Evolutionary conservation across 2,113 vertebrate species (phyloP).

Genomic region (Porphyrio hochstetteri): DNA sequence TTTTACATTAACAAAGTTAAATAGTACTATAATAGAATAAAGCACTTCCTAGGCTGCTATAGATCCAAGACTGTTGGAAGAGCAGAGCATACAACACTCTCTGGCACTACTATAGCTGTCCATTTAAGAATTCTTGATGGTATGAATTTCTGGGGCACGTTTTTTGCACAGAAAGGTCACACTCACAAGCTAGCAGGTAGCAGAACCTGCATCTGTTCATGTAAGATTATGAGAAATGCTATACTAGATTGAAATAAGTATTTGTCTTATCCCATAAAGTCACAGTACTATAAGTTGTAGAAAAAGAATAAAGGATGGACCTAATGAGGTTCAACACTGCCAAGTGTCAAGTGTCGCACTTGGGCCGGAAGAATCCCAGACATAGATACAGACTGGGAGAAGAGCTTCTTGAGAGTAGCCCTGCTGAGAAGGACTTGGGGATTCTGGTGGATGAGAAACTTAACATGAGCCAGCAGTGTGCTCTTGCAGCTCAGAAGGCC

Average conservation of each 20-base stretch:
- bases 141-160: background rate
- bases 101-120: background rate
- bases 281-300: accelerated
- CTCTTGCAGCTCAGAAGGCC: too few relatives aligned
- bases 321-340: too few relatives aligned
- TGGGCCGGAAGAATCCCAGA: too few relatives aligned
- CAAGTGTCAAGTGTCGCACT: too few relatives aligned
- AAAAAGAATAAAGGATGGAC: background rate
- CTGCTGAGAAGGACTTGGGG: too few relatives aligned
- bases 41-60: background rate
- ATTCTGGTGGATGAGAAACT: too few relatives aligned
- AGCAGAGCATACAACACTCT: background rate
- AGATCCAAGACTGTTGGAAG: background rate
- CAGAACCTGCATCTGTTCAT: background rate
- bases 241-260: background rate
- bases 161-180: background rate
- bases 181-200: background rate
- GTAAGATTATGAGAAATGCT: background rate
- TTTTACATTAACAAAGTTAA: background rate
- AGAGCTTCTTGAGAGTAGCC: too few relatives aligned
- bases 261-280: background rate
- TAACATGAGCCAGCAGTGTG: too few relatives aligned
- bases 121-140: background rate
- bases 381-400: too few relatives aligned
- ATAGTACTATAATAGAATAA: background rate